Percentiles rank a stretch among this genome's conserved stretches.
These are phyloP conservation scores for Misgurnus anguillicaudatus DNA, from an alignment of 2,113 vertebrate genomes.

Conservation along the genomic window DNA sequence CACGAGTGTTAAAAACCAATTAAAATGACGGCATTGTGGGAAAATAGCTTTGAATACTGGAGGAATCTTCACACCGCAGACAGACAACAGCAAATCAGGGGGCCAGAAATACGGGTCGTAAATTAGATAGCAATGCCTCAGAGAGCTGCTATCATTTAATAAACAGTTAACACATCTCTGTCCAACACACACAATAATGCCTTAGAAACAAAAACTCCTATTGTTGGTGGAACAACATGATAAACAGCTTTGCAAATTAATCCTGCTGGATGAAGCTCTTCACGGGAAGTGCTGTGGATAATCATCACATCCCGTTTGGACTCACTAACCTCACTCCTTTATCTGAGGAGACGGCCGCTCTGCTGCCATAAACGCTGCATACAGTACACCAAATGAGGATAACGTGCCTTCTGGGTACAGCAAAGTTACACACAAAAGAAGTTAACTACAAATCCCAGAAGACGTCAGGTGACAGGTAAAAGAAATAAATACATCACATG, in stretches of 20 bases:
- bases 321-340: background rate
- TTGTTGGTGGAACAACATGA: background rate
- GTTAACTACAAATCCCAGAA: too few relatives aligned
- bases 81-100: constrained; percentile 11
- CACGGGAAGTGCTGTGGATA: constrained; percentile 4
- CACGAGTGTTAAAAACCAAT: constrained; percentile 47
- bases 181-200: background rate
- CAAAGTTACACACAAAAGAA: too few relatives aligned
- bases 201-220: constrained; percentile 28
- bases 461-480: too few relatives aligned
- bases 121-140: background rate
- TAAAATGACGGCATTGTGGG: constrained; percentile 29
- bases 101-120: background rate
- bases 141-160: constrained; percentile 36
- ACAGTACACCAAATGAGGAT: constrained; percentile 2
- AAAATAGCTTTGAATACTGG: constrained; percentile 25
- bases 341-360: background rate
- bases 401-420: background rate
- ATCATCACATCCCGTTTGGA: background rate
- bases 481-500: too few relatives aligned
- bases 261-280: background rate
- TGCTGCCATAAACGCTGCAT: too few relatives aligned
- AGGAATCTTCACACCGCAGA: constrained; percentile 4
- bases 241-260: constrained; percentile 14
- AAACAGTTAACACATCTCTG: constrained; percentile 18